phyloP scores from a whole-genome alignment of 2,888 invertebrate species.

The Coleophora flavipennella region DNA sequence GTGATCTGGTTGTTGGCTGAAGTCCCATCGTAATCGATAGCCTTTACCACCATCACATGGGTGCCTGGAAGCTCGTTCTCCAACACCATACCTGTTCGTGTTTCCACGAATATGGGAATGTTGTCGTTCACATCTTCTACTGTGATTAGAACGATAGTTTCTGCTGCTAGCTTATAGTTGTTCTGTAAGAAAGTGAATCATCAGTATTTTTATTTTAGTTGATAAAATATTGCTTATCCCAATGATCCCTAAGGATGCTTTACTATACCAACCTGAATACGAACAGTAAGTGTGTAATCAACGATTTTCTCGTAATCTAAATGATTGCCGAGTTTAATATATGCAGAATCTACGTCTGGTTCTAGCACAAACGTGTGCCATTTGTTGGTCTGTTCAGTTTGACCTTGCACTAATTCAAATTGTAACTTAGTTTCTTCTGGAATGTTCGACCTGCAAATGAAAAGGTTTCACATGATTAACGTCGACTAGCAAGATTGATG shows the following conservation, averaged over 20 bases:
- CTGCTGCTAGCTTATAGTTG: slow-evolving; percentile 83
- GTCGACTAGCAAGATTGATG: no score
- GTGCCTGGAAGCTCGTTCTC: slow-evolving; percentile 90
- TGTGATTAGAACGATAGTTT: slow-evolving; percentile 83
- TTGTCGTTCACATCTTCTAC: slow-evolving; percentile 93
- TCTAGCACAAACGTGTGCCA: slow-evolving; percentile 81
- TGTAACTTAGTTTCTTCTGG: slow-evolving; percentile 80
- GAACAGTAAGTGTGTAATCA: slow-evolving; percentile 86
- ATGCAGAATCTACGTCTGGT: slow-evolving; percentile 79
- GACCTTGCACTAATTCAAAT: slow-evolving; percentile 85
- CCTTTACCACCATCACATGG: slow-evolving; percentile 89
- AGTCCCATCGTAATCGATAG: slow-evolving; percentile 90
- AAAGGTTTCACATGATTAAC: no score
- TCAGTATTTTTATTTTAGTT: no score
- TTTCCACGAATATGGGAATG: slow-evolving; percentile 87
- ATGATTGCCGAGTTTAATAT: slow-evolving; percentile 81
- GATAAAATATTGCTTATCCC: no score
- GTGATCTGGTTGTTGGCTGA: slow-evolving; percentile 86
- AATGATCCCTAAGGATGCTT: no score
- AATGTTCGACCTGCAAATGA: slow-evolving; percentile 78
- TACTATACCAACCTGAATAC: slow-evolving; percentile 72
- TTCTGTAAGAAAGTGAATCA: slow-evolving; percentile 63
- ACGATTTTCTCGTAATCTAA: slow-evolving; percentile 90
- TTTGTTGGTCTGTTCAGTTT: slow-evolving; percentile 89
- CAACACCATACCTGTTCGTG: slow-evolving; percentile 84